Percentiles rank a stretch among this genome's conserved stretches.
These are phyloP conservation scores for Peromyscus melanophrys DNA, from an alignment of 2,797 vertebrate species.

Conservation along the genomic window DNA sequence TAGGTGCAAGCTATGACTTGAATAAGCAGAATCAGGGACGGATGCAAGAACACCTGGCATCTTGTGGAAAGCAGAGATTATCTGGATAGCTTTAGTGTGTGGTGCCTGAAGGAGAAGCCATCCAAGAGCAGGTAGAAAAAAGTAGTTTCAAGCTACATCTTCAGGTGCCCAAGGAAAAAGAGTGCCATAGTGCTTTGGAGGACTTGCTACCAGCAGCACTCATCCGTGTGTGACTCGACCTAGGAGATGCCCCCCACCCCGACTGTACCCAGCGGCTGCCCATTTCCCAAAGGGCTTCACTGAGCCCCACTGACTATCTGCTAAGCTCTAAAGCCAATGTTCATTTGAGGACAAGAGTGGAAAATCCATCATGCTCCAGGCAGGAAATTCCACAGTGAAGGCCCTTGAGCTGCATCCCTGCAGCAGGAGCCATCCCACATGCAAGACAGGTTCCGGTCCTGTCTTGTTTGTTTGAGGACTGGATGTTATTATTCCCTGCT, in stretches of 20 bases:
- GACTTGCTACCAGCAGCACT: neutral
- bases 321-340: slow-evolving; percentile 30
- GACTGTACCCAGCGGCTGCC: neutral
- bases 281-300: slow-evolving; percentile 9
- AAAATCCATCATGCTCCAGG: slow-evolving; percentile 79
- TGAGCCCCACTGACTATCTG: neutral
- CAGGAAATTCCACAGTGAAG: slow-evolving; percentile 86
- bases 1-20: neutral
- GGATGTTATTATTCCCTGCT: slow-evolving; percentile 72
- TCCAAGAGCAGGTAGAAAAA: slow-evolving; percentile 1
- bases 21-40: slow-evolving; percentile 1
- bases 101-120: neutral
- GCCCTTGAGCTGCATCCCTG: slow-evolving; percentile 59
- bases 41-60: neutral
- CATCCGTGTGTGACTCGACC: neutral
- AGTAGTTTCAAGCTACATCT: neutral
- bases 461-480: slow-evolving; percentile 81
- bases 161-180: neutral
- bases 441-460: slow-evolving; percentile 65
- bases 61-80: neutral
- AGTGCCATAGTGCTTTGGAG: neutral
- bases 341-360: slow-evolving; percentile 76
- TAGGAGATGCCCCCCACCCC: neutral
- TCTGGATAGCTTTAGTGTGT: neutral
- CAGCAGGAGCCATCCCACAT: neutral